Percentiles rank a stretch among this genome's conserved stretches.
Evolutionary conservation across 2,113 vertebrate genomes (phyloP).

Genomic region (Colaptes auratus): DNA sequence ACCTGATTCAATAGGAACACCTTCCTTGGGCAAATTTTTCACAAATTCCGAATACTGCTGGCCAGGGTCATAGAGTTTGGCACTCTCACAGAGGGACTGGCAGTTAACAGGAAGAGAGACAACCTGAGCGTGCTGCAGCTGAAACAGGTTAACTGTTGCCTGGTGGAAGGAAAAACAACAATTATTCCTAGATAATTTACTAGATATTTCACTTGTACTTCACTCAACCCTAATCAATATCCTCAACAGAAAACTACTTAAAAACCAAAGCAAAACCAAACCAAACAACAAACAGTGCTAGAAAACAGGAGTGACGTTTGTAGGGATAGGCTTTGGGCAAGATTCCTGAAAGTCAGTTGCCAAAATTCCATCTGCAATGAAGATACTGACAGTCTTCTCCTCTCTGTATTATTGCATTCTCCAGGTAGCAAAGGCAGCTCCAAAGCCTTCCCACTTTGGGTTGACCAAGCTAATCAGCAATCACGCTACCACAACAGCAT

Average conservation of each 20-base stretch:
- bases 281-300: neutral
- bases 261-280: neutral
- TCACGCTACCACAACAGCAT: neutral
- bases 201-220: neutral
- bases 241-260: neutral
- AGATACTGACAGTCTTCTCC: neutral
- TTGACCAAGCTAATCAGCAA: neutral
- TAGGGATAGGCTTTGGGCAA: neutral
- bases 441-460: neutral
- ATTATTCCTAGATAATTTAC: neutral
- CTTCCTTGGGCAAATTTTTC: constrained; percentile 83
- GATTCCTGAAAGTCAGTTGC: neutral
- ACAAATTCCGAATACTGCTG: constrained; percentile 92
- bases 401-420: neutral
- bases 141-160: constrained; percentile 97
- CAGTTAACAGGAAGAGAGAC: constrained; percentile 89
- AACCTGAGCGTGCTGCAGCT: constrained; percentile 92
- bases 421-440: neutral
- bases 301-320: neutral
- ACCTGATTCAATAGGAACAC: constrained; percentile 74
- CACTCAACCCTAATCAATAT: neutral
- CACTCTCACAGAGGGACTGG: constrained; percentile 90
- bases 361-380: neutral
- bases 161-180: constrained; percentile 44
- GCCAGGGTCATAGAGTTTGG: constrained; percentile 95